A percentile compares a stretch with the other conserved stretches of the same genome.
Conservation (phyloP, 2,888 invertebrate species). For the Congeria kusceri region DNA sequence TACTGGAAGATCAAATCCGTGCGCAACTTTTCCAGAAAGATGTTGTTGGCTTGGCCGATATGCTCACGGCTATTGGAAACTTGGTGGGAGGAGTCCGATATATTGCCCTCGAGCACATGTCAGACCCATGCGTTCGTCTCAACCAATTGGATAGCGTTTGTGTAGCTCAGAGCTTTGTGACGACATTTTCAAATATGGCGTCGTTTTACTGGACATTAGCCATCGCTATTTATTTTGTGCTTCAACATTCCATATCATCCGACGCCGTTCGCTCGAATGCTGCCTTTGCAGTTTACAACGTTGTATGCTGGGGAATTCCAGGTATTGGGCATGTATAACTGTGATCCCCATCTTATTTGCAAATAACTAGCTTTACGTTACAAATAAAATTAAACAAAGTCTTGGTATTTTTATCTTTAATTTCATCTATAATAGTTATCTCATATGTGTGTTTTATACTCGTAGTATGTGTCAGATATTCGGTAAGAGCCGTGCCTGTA, state of each 20-base stretch:
- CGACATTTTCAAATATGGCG: constrained; percentile 56
- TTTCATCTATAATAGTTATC: no score
- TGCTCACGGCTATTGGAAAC: constrained; percentile 34
- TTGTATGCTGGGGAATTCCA: constrained; percentile 32
- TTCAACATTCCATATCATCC: constrained; percentile 9
- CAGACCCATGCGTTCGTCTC: constrained; percentile 1
- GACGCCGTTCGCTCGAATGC: background rate
- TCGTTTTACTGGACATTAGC: constrained; percentile 59
- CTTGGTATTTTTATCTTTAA: no score
- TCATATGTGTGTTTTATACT: no score
- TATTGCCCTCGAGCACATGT: background rate
- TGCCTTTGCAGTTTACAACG: constrained; percentile 15
- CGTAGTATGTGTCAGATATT: no score
- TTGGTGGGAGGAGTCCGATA: constrained; percentile 13
- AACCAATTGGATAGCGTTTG: constrained; percentile 28
- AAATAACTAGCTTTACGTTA: no score
- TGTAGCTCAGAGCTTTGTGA: constrained; percentile 52
- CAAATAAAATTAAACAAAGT: no score
- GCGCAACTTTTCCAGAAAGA: constrained; percentile 25
- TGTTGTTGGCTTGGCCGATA: constrained; percentile 27
- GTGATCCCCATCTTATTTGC: no score
- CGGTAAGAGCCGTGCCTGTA: no score
- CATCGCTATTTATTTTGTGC: constrained; percentile 49
- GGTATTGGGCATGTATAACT: constrained; percentile 3
- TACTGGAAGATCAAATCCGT: constrained; percentile 24